Conservation (phyloP, 2,113 vertebrate genomes). For the Caranx melampygus region DNA sequence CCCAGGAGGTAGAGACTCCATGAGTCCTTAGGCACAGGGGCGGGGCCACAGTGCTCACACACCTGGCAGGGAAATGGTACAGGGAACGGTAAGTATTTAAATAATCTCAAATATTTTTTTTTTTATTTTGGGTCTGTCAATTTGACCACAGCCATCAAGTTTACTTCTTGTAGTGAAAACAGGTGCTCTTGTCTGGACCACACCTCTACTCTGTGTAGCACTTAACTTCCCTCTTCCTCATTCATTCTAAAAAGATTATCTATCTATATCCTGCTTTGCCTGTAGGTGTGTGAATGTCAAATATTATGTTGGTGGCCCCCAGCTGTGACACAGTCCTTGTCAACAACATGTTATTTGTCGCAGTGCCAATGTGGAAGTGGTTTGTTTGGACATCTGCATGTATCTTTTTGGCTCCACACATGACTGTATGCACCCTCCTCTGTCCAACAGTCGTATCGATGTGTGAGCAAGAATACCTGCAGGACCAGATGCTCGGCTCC, state of each 20-base stretch:
- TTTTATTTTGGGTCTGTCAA: not conserved
- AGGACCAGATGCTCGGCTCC: constrained; percentile 83
- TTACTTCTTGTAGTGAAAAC: not conserved
- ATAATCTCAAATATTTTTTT: not conserved
- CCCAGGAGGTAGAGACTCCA: constrained; percentile 88
- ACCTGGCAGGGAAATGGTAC: constrained; percentile 73
- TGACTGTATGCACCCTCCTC: not conserved
- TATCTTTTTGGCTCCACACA: not conserved
- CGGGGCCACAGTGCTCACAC: constrained; percentile 78
- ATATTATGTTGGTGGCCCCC: not conserved
- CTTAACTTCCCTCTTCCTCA: constrained; percentile 14
- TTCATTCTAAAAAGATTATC: not conserved
- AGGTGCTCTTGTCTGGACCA: not conserved
- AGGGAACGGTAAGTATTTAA: no score
- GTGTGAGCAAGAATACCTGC: constrained; percentile 81
- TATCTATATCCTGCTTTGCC: not conserved
- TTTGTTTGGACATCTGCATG: not conserved
- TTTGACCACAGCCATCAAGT: not conserved
- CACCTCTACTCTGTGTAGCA: not conserved
- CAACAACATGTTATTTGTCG: not conserved
- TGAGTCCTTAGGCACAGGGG: not conserved
- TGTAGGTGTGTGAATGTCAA: not conserved
- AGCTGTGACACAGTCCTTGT: not conserved
- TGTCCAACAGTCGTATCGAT: not conserved
- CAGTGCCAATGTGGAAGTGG: not conserved